Evolutionary conservation across 2,888 invertebrate species (phyloP), one percentile per base, ranked within the genome.

Genomic region (Scaptomyza polygonia): DNA sequence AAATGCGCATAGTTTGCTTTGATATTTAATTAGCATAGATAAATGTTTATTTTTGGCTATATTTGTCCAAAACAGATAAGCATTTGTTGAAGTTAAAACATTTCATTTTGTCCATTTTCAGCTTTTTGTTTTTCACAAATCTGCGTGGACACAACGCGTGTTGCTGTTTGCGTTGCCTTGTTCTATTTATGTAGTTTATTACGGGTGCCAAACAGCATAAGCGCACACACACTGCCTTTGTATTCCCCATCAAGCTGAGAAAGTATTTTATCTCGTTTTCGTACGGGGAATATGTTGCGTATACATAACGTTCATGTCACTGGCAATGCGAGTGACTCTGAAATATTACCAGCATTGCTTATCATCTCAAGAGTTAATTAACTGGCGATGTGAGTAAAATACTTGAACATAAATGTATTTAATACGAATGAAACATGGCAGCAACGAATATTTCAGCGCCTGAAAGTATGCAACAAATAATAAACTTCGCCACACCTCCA

Each of bases 41-140:
- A 59, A 82, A 76, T 82, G 67, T 72, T 69, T 63, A 67, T 63
- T 72, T 72, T 51, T 68, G 48, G 30, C 43, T 9, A 6, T 48
- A 44, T 32, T 62, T 18, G 0, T 44, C 14, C 14, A 34, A 25
- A 45, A 14, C 56, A 32, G 43, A 43, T 45, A 47, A 49, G 72
- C 16, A 44, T 55, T 44, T 54, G 48, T 6, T 29, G 3, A 14
- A 25, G 57, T 49, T 53, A 47, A 51, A 58, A 7, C 12, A 7
- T 40, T n/a, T 32, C 44, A 8, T 42, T 42, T 7, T 5, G 53
- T 32, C 57, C 44, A 52, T 56, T 72, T 34, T 34, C 32, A 63
- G 52, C 67, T 72, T 57, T 67, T 79, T 79, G 67, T 27, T 44
- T 36, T 25, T 39, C 55, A 12, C 5, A 12, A 16, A 16, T 12